These are phyloP conservation scores for Danio choprae DNA, from an alignment of 2,797 vertebrate species.

Conservation along the genomic window DNA sequence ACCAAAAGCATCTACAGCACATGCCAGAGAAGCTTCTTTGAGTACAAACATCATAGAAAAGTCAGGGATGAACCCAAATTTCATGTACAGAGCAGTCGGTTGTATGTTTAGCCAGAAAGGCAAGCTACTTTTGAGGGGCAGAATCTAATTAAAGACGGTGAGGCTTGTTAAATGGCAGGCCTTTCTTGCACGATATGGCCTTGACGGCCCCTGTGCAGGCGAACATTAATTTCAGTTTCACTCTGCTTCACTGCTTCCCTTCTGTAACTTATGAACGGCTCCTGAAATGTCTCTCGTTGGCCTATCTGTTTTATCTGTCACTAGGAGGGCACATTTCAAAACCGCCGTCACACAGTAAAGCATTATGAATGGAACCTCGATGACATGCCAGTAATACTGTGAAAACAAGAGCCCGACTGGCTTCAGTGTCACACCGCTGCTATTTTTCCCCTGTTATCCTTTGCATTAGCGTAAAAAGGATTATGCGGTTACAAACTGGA, in stretches of 20 bases:
- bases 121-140: conserved; percentile 64
- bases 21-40: conserved; percentile 33
- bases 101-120: conserved; percentile 71
- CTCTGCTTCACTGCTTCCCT: conserved; percentile 26
- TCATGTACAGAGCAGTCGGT: conserved; percentile 30
- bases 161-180: conserved; percentile 55
- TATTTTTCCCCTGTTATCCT: conserved; percentile 49
- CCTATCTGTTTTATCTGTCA: conserved; percentile 42
- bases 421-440: conserved; percentile 56
- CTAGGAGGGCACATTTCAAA: conserved; percentile 52
- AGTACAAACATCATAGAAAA: conserved; percentile 12
- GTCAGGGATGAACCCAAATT: neutral
- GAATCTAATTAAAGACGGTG: conserved; percentile 66
- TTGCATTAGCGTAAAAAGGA: conserved; percentile 45
- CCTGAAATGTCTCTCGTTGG: conserved; percentile 2
- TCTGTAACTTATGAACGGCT: neutral
- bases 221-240: conserved; percentile 47
- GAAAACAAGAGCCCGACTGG: conserved; percentile 35
- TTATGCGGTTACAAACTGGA: conserved; percentile 51
- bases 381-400: conserved; percentile 49
- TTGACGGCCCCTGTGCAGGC: conserved; percentile 36
- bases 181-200: conserved; percentile 46
- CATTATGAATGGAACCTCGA: conserved; percentile 28
- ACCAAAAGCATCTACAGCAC: conserved; percentile 34
- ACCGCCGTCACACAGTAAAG: conserved; percentile 41